These are phyloP conservation scores for Holacanthus passer DNA, from an alignment of 2,113 vertebrate genomes.

Conservation along the genomic window DNA sequence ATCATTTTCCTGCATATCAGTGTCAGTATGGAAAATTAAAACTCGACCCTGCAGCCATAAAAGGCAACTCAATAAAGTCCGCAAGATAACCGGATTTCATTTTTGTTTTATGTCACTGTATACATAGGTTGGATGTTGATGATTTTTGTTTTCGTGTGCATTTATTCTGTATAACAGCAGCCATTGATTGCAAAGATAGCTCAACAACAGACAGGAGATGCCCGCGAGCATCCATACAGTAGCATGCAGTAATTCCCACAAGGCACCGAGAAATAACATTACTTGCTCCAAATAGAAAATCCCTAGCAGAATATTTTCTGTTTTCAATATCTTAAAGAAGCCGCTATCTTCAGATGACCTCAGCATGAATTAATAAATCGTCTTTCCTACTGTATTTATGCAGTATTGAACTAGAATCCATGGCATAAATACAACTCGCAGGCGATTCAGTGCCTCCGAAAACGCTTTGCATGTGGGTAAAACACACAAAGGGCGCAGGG, in stretches of 20 bases:
- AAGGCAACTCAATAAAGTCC: slow-evolving; percentile 34
- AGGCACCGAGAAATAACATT: slow-evolving; percentile 53
- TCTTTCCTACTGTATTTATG: slow-evolving; percentile 70
- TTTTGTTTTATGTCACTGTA: slow-evolving; percentile 32
- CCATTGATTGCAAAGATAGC: slow-evolving; percentile 63
- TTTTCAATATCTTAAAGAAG: slow-evolving; percentile 66
- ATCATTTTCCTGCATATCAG: slow-evolving; percentile 17
- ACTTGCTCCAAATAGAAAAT: slow-evolving; percentile 73
- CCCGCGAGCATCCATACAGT: slow-evolving; percentile 46
- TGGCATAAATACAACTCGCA: slow-evolving; percentile 66
- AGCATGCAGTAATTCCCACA: slow-evolving; percentile 61
- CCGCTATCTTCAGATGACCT: slow-evolving; percentile 60
- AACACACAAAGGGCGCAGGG: slow-evolving; percentile 43
- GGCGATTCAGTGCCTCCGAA: slow-evolving; percentile 65
- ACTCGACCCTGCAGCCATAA: not conserved
- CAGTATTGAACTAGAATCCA: slow-evolving; percentile 66
- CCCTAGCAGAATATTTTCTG: slow-evolving; percentile 63
- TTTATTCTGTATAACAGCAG: slow-evolving; percentile 61
- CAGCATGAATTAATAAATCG: slow-evolving; percentile 71
- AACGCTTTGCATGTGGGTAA: slow-evolving; percentile 54
- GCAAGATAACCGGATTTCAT: slow-evolving; percentile 41
- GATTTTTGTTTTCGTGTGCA: slow-evolving; percentile 47
- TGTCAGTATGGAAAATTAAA: not conserved
- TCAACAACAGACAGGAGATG: slow-evolving; percentile 42
- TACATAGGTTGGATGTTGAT: slow-evolving; percentile 31